Conservation (phyloP, 1,140 invertebrate species). For the Aphis craccivora region DNA sequence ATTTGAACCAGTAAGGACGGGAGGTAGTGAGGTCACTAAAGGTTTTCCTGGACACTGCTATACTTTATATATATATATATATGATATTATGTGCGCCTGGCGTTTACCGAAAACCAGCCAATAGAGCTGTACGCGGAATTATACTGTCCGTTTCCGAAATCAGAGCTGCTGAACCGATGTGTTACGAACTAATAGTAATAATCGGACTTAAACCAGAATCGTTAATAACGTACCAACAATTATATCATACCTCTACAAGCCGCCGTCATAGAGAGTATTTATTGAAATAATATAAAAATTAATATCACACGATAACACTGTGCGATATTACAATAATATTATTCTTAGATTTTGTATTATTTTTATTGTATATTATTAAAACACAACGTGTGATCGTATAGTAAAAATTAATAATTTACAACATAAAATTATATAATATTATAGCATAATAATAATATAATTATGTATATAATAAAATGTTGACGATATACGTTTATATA, state of each 20-base stretch:
- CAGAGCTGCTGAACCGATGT: not conserved
- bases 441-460: too few relatives aligned
- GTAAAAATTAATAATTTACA: not conserved
- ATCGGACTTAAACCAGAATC: not conserved
- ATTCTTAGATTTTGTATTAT: too few relatives aligned
- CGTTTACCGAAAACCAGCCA: not conserved
- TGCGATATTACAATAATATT: too few relatives aligned
- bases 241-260: not conserved
- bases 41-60: conserved; percentile 2
- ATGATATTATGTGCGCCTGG: not conserved
- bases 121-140: not conserved
- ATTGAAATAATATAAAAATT: too few relatives aligned
- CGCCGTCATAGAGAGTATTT: not conserved
- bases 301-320: not conserved
- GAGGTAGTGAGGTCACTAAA: not conserved
- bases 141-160: conserved; percentile 16
- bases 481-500: not conserved
- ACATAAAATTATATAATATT: not conserved
- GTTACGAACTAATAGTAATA: not conserved
- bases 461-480: not conserved
- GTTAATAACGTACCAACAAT: not conserved
- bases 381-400: not conserved
- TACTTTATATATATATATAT: not conserved
- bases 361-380: too few relatives aligned
- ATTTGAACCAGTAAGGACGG: not conserved